Conservation (phyloP, 2,113 vertebrate species). For the Eurystomus gularis region DNA sequence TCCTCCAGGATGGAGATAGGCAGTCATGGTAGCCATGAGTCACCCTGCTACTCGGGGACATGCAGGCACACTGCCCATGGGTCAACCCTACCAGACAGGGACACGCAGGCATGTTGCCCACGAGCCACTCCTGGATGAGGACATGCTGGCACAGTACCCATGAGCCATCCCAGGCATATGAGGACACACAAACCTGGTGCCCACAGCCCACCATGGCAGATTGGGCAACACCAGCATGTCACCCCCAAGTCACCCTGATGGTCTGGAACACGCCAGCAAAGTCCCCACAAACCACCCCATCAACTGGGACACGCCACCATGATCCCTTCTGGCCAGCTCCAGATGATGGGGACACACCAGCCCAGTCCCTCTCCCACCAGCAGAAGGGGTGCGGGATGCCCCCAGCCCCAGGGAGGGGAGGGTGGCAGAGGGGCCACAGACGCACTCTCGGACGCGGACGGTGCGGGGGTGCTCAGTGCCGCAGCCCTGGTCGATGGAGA, state of each 20-base stretch:
- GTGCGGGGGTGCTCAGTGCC: slow-evolving; percentile 83
- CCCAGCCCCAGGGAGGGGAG: not conserved
- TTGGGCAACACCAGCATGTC: rapidly evolving
- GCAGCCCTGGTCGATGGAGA: slow-evolving; percentile 87
- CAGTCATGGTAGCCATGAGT: not conserved
- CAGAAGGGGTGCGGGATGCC: rapidly evolving
- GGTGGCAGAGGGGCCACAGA: not conserved
- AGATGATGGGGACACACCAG: not conserved
- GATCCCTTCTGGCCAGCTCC: not conserved
- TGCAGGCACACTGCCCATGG: rapidly evolving
- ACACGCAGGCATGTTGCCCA: not conserved
- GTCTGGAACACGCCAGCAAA: not conserved
- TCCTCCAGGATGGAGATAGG: not conserved
- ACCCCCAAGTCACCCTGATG: not conserved
- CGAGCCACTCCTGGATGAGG: not conserved
- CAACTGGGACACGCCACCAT: rapidly evolving
- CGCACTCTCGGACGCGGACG: slow-evolving; percentile 92
- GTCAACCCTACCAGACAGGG: not conserved
- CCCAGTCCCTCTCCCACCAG: not conserved
- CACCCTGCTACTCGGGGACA: not conserved
- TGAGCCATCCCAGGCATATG: rapidly evolving
- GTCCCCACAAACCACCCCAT: not conserved
- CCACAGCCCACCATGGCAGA: not conserved
- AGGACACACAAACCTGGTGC: not conserved
- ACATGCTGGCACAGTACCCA: not conserved